Conservation (phyloP, 2,113 vertebrate species). For the Lanius collurio region DNA sequence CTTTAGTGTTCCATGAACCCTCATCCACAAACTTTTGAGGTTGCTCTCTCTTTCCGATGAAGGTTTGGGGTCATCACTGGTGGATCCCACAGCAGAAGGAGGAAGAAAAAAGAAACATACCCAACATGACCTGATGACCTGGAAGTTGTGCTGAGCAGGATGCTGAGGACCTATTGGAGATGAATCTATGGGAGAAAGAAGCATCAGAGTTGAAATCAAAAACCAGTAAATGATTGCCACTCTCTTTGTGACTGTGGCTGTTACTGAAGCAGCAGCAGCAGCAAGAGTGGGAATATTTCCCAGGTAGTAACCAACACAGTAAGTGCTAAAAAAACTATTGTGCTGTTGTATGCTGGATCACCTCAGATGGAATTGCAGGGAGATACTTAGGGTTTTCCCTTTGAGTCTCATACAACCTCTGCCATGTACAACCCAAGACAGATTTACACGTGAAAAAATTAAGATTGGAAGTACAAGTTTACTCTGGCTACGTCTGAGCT, state of each 20-base stretch:
- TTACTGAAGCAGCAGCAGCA: neutral
- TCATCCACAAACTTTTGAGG: neutral
- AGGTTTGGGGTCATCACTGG: neutral
- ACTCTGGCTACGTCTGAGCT: neutral
- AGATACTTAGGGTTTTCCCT: neutral
- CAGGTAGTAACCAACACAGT: neutral
- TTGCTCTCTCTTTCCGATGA: neutral
- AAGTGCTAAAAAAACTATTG: neutral
- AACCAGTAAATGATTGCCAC: neutral
- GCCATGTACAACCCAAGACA: neutral
- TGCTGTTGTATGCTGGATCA: neutral
- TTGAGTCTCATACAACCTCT: neutral
- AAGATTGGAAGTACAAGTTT: neutral
- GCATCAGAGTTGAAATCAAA: neutral
- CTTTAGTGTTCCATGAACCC: neutral
- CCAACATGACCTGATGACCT: neutral
- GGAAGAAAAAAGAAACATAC: neutral
- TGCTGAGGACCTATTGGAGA: neutral
- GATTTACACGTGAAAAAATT: neutral
- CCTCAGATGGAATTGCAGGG: neutral
- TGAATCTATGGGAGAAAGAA: neutral
- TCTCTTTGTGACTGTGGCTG: neutral
- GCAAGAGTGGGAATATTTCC: neutral
- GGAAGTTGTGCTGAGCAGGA: neutral
- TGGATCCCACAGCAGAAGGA: neutral